Percentiles rank a stretch among this genome's conserved stretches.
These are phyloP conservation scores for fruit fly (Drosophila melanogaster) DNA, from an alignment of 1,140 invertebrate species.

Conservation along the genomic window Release_6_plus_ISO1_MT NT_033779.5:12629501-12630000, in stretches of 20 bases:
- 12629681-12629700: conserved; percentile 52
- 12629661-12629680: conserved; percentile 32
- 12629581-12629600: conserved; percentile 60
- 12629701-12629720: conserved; percentile 30
- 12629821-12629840: conserved; percentile 31
- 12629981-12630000: conserved; percentile 18
- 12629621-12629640: conserved; percentile 28
- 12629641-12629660: conserved; percentile 71
- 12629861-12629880: conserved; percentile 11
- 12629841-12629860: conserved; percentile 57
- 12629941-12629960: conserved; percentile 68
- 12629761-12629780: conserved; percentile 74
- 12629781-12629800: conserved; percentile 78
- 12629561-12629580: conserved; percentile 40
- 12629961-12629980: conserved; percentile 18
- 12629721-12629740: neutral
- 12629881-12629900: conserved; percentile 71
- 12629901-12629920: conserved; percentile 73
- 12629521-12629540: conserved; percentile 63
- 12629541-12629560: conserved; percentile 20
- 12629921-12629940: conserved; percentile 80
- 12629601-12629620: conserved; percentile 72
- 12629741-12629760: conserved; percentile 35
- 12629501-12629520: conserved; percentile 58
- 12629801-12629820: conserved; percentile 62